Base-by-base conservation (phyloP, 2,888 invertebrate genomes). In the Pasiphila rectangulata region DNA sequence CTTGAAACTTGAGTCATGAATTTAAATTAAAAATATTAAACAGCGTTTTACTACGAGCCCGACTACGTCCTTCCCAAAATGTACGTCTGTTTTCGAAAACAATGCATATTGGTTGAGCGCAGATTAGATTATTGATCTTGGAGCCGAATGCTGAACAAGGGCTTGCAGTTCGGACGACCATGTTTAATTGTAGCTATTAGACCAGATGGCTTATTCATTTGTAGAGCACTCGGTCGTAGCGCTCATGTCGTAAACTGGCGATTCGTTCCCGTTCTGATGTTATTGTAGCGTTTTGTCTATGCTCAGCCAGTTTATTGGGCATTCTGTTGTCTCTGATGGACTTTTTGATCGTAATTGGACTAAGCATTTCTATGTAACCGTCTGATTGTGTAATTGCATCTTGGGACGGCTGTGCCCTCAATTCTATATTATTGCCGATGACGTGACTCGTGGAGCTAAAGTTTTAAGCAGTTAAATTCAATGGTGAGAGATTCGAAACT, bases 151-250 rank as follows among this genome's bases (percentile, higher is more conserved):
- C 67, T 67, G 65, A 70, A 71, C 72, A 74, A 81, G 75, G 71
- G 68, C 66, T 67, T 64, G 67, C 56, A 40, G 54, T 51, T 71
- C 71, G 71, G 73, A 76, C 79, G 75, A 78, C 76, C 82, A 81
- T 85, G 86, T 86, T 88, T 88, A 87, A 88, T 87, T 87, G 87
- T 78, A 69, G 74, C 88, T 79, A 88, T 88, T 87, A 86, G 85
- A 83, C 79, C 86, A 86, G 87, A 88, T 88, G 86, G 87, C 88
- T 87, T 88, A 87, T 87, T 87, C 88, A 88, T 87, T 87, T 87
- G 87, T 88, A 87, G 86, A 87, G 83, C 86, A 87, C 69, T 84
- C 83, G 86, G 79, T 81, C 84, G 84, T 81, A 80, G 84, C 75
- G 81, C 78, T 83, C 79, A 75, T 79, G 85, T 88, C 87, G 87